A percentile compares a stretch with the other conserved stretches of the same genome.
Evolutionary conservation across 2,888 invertebrate genomes (phyloP).

Genomic region (Anodontia alba): DNA sequence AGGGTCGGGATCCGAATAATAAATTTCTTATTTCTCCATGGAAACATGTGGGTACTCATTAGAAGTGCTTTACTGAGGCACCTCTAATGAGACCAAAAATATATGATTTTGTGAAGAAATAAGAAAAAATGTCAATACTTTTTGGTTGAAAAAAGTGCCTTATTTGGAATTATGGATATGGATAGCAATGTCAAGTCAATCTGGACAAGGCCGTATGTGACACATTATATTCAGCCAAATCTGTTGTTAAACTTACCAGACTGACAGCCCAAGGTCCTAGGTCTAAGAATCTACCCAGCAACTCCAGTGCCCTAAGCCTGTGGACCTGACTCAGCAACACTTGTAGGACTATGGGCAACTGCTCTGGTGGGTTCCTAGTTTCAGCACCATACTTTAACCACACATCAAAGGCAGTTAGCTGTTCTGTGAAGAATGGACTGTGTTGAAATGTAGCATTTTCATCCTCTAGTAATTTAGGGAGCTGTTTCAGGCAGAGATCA

Average conservation of each 20-base stretch:
- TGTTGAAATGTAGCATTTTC: slow-evolving; percentile 86
- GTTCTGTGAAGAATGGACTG: slow-evolving; percentile 98
- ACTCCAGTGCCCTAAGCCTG: slow-evolving; percentile 96
- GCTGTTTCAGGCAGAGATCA: slow-evolving; percentile 96
- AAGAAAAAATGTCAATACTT: too few relatives aligned
- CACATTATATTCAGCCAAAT: too few relatives aligned
- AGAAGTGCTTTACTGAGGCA: too few relatives aligned
- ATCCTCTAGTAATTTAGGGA: slow-evolving; percentile 87
- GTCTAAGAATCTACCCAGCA: slow-evolving; percentile 96
- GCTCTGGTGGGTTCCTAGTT: slow-evolving; percentile 94
- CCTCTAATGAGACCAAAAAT: too few relatives aligned
- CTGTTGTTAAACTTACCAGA: slow-evolving; percentile 87
- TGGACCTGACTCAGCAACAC: slow-evolving; percentile 91
- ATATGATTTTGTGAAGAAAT: too few relatives aligned
- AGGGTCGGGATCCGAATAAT: too few relatives aligned
- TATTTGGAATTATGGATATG: too few relatives aligned
- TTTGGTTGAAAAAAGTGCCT: too few relatives aligned
- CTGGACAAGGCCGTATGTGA: too few relatives aligned
- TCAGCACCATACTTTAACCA: slow-evolving; percentile 94
- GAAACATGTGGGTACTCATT: too few relatives aligned
- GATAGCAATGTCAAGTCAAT: too few relatives aligned
- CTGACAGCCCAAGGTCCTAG: slow-evolving; percentile 95
- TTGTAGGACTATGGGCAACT: slow-evolving; percentile 98
- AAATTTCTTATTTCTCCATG: too few relatives aligned
- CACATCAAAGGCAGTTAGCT: slow-evolving; percentile 98